Percentiles rank a stretch among this genome's conserved stretches.
Conservation (phyloP, 1,140 invertebrate species). For the Drosophila ambigua region DNA sequence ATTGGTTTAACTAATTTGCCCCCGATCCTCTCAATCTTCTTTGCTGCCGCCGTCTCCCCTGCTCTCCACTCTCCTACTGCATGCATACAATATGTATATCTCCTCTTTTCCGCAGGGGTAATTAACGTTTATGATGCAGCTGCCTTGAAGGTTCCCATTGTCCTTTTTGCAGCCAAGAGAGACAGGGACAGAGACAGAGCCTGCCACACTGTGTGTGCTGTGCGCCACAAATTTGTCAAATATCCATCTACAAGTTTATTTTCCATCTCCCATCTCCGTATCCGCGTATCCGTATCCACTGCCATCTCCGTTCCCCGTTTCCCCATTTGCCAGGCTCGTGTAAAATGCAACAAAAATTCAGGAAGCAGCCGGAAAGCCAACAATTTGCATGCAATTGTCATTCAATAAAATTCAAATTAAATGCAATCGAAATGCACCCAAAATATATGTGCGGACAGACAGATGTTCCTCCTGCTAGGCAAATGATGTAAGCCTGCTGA, state of each 20-base stretch:
- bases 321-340: not conserved
- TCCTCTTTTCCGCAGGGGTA: slow-evolving; percentile 44
- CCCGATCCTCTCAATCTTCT: slow-evolving; percentile 2
- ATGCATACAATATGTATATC: no score
- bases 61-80: not conserved
- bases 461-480: slow-evolving; percentile 41
- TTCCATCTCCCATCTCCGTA: no score
- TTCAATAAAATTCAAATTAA: slow-evolving; percentile 83
- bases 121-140: slow-evolving; percentile 76
- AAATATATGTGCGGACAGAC: slow-evolving; percentile 11
- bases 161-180: not conserved
- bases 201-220: slow-evolving; percentile 6
- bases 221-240: slow-evolving; percentile 69
- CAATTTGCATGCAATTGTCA: slow-evolving; percentile 79
- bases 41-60: not conserved
- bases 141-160: slow-evolving; percentile 35
- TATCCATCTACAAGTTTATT: slow-evolving; percentile 25
- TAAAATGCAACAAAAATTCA: slow-evolving; percentile 7
- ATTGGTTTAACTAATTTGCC: slow-evolving; percentile 81
- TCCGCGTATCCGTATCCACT: slow-evolving; percentile 15
- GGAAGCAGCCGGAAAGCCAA: not conserved
- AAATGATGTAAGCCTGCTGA: slow-evolving; percentile 56
- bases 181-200: no score
- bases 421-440: slow-evolving; percentile 42
- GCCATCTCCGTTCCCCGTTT: no score